A percentile compares a stretch with the other conserved stretches of the same genome.
Evolutionary conservation across 2,113 vertebrate genomes (phyloP).

Genomic region (Podarcis muralis): DNA sequence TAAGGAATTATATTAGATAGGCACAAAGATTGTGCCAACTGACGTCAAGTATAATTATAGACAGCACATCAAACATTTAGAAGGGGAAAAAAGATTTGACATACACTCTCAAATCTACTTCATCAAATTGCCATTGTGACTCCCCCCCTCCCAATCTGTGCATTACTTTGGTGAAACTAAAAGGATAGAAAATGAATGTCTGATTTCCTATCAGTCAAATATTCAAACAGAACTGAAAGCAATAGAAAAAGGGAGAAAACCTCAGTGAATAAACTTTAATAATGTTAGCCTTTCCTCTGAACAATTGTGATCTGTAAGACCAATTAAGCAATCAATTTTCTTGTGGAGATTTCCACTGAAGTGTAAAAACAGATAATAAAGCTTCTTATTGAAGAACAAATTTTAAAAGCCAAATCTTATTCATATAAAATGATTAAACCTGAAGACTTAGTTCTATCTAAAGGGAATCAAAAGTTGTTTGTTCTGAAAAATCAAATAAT

Average conservation of each 20-base stretch:
- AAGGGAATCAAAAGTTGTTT: not conserved
- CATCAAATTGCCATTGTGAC: slow-evolving; percentile 22
- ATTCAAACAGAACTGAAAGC: not conserved
- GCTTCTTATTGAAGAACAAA: slow-evolving; percentile 2
- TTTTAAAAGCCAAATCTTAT: not conserved
- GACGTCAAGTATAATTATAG: slow-evolving; percentile 26
- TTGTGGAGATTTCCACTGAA: not conserved
- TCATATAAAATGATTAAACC: slow-evolving; percentile 10
- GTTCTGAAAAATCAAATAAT: slow-evolving; percentile 15
- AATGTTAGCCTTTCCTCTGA: slow-evolving; percentile 22
- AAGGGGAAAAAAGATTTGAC: not conserved
- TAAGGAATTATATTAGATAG: slow-evolving; percentile 29
- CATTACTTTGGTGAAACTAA: slow-evolving; percentile 20
- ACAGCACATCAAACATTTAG: slow-evolving; percentile 28
- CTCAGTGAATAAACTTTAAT: slow-evolving; percentile 19
- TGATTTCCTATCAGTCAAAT: slow-evolving; percentile 11
- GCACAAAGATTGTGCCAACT: slow-evolving; percentile 11
- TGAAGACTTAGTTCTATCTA: not conserved
- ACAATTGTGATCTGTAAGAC: not conserved
- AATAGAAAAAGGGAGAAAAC: not conserved
- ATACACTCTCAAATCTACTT: slow-evolving; percentile 16
- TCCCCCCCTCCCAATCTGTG: slow-evolving; percentile 3
- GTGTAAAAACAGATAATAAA: slow-evolving; percentile 15
- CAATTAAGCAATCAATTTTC: slow-evolving; percentile 26
- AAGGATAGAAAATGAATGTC: not conserved